A percentile compares a stretch with the other conserved stretches of the same genome.
These are phyloP conservation scores for Helleia helle DNA, from an alignment of 2,888 invertebrate genomes.

Conservation along the genomic window DNA sequence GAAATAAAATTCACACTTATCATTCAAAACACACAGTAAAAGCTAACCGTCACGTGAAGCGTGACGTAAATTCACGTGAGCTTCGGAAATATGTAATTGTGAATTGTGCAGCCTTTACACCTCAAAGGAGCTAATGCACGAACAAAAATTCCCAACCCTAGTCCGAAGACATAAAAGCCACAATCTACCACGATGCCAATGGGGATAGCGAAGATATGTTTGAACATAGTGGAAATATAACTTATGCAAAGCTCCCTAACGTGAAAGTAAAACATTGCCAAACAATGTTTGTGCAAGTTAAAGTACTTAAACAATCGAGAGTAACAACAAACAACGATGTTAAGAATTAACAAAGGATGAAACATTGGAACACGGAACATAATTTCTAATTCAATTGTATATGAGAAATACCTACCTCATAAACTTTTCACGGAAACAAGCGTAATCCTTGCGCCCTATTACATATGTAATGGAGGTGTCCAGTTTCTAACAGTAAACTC, in stretches of 20 bases:
- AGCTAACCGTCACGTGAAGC: conserved; percentile 10
- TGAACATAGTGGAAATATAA: conserved; percentile 19
- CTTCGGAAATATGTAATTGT: conserved; percentile 14
- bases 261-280: conserved; percentile 21
- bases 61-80: conserved; percentile 16
- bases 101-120: no score
- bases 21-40: background rate
- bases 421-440: conserved; percentile 6
- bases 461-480: conserved; percentile 5
- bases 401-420: conserved; percentile 9
- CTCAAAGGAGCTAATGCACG: conserved; percentile 9
- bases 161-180: background rate
- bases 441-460: background rate
- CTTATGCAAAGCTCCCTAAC: conserved; percentile 21
- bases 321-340: conserved; percentile 21
- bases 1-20: no score
- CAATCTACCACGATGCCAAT: conserved; percentile 1
- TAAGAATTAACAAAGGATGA: conserved; percentile 23
- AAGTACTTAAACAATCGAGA: conserved; percentile 20
- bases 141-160: background rate
- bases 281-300: conserved; percentile 19
- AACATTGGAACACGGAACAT: conserved; percentile 15
- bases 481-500: background rate
- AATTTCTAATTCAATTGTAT: conserved; percentile 14
- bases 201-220: conserved; percentile 12